Base-by-base conservation (phyloP, 2,888 invertebrate species). In the Conus canariensis region DNA sequence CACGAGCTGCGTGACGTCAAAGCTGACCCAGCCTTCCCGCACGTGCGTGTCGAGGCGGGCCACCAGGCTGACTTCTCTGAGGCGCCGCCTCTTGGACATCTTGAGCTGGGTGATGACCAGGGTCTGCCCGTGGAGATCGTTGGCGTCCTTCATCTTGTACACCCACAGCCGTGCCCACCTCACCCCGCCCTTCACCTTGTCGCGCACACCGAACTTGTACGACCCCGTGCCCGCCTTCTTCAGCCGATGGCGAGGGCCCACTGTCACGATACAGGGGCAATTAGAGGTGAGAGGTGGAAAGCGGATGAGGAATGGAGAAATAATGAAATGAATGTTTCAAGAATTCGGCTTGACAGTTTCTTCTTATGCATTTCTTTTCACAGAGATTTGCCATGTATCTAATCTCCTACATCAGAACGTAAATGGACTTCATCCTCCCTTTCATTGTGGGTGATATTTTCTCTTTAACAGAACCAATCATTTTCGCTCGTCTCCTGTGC, bases 1-100 rank as follows among this genome's bases (percentile, higher is more conserved):
- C 56, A 94, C 93, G 22, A 93, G 93, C 60, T 92, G 91, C n/a
- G 90, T 93, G 45, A 95, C 91, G 77, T 94, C 93, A 89, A 95
- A 93, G 88, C 93, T 92, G 92, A 95, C 90, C 94, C 94, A 95
- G 14, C 94, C 94, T 64, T 93, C 92, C 90, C 93, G 93, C 5
- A 94, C 91, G 30, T 91, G 92, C 16, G 94, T 94, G 45, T 94
- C 94, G 8, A 92, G 77, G 56, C 94, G 82, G 64, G 93, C 93
- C 6, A 93, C 94, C 59, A 94, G 92, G 88, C 94, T 94, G 58
- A 92, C 90, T 25, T 91, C 91, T 6, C 93, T 90, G 0, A 93
- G 91, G 56, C 92, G 90, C 14, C 60, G 58, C 58, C 90, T 87
- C 45, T 82, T 80, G 59, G 91, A 77, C 30, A 91, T 85, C 12